These are phyloP conservation scores for Argyrosomus regius DNA, from an alignment of 2,797 vertebrate species.

Conservation along the genomic window DNA sequence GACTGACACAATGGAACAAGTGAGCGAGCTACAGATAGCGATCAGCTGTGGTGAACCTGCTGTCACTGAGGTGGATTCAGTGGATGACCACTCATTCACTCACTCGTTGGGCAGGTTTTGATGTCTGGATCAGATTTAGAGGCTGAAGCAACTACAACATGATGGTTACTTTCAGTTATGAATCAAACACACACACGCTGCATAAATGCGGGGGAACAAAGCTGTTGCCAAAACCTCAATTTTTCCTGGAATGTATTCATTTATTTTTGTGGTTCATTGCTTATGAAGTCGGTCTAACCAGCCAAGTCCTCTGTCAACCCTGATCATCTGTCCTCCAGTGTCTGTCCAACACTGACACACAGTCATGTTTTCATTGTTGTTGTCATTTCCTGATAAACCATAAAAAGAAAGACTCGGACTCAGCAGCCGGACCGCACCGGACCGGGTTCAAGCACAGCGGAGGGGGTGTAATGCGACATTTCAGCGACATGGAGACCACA, in stretches of 20 bases:
- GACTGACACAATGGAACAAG: neutral
- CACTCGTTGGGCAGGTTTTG: neutral
- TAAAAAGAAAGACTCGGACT: too few species aligned
- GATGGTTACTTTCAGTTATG: neutral
- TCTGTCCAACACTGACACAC: too few species aligned
- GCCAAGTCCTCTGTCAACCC: too few species aligned
- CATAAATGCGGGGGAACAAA: neutral
- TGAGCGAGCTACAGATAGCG: fast-evolving
- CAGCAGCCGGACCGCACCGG: too few species aligned
- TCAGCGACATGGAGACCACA: too few species aligned
- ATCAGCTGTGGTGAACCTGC: fast-evolving
- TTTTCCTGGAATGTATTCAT: neutral
- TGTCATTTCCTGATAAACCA: too few species aligned
- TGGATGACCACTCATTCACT: neutral
- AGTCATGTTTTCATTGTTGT: too few species aligned
- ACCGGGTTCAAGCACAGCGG: too few species aligned
- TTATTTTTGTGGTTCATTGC: neutral
- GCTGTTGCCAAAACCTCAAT: too few species aligned
- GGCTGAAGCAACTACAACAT: neutral
- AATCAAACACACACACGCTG: neutral
- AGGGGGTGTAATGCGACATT: too few species aligned
- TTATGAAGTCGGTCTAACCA: neutral
- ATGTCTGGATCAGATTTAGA: neutral
- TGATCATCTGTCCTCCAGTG: too few species aligned
- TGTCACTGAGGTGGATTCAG: neutral